Base-by-base conservation (phyloP, 2,888 invertebrate genomes). In the Stenoptilia bipunctidactyla region DNA sequence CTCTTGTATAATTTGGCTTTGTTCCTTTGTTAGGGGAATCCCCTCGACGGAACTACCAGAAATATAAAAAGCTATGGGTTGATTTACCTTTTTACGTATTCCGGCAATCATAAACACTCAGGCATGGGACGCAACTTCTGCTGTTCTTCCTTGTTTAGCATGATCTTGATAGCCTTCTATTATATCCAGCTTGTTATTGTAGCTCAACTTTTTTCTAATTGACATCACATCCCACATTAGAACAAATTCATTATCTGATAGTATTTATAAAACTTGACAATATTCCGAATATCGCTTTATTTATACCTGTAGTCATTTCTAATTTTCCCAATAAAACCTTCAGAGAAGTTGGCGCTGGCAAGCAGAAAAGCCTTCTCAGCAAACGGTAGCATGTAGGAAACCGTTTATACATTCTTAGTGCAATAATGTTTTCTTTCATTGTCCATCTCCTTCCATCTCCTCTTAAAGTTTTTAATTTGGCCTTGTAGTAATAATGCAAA, bases 1-100 rank as follows among this genome's bases (percentile, higher is more conserved):
- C n/a, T 40, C 37, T 27, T 15, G 15, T 12, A 39, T 38, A 13
- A 43, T 43, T 25, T 43, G 13, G 20, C n/a, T n/a, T n/a, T n/a
- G n/a, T n/a, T n/a, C n/a, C n/a, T n/a, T n/a, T n/a, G 15, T 34
- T n/a, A 43, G 40, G 15, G 43, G n/a, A n/a, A n/a, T n/a, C n/a
- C n/a, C n/a, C n/a, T n/a, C n/a, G n/a, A n/a, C n/a, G n/a, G n/a
- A n/a, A n/a, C n/a, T n/a, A n/a, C n/a, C n/a, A n/a, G n/a, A n/a
- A n/a, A n/a, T n/a, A n/a, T n/a, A n/a, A n/a, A n/a, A n/a, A n/a
- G n/a, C n/a, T n/a, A n/a, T 25, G 9, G 25, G 25, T 25, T 6
- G 5, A 5, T 9, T 25, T 38, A 25, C 25, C 9, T 9, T 25
- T 25, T 25, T 25, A 9, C 25, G 25, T 5, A 25, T 25, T 25